Percentiles rank a stretch among this genome's conserved stretches.
Conservation (phyloP, 2,797 vertebrate genomes). For the Spinibarbus caldwelli region DNA sequence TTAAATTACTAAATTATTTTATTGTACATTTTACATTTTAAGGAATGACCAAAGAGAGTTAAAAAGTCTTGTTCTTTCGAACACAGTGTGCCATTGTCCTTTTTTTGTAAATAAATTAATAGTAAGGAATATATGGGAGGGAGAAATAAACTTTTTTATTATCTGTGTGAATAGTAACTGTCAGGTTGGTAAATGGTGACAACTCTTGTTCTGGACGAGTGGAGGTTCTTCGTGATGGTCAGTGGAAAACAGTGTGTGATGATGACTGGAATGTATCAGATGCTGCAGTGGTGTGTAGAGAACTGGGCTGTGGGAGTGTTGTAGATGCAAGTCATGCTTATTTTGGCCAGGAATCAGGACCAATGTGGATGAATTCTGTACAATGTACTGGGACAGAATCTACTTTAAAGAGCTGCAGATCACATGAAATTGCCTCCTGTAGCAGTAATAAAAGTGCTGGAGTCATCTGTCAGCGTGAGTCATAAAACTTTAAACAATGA, state of each 20-base stretch:
- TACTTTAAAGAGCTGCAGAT: slow-evolving; percentile 12
- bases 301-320: slow-evolving; percentile 60
- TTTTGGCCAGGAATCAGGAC: not conserved
- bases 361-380: not conserved
- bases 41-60: not conserved
- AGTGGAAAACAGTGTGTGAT: slow-evolving; percentile 33
- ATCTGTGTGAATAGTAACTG: not conserved
- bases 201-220: slow-evolving; percentile 26
- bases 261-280: slow-evolving; percentile 60
- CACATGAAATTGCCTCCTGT: not conserved
- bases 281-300: slow-evolving; percentile 50
- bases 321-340: not conserved
- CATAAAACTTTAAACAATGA: not conserved
- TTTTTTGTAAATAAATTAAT: not conserved
- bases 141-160: not conserved
- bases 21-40: not conserved
- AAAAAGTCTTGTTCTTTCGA: not conserved
- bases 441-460: not conserved
- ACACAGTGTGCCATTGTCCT: not conserved
- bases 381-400: not conserved
- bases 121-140: not conserved
- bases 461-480: slow-evolving; percentile 16
- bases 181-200: not conserved
- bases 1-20: no score
- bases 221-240: slow-evolving; percentile 1